Percentiles rank a stretch among this genome's conserved stretches.
Evolutionary conservation across 2,113 vertebrate species (phyloP).

Genomic region (Notechis scutatus): DNA sequence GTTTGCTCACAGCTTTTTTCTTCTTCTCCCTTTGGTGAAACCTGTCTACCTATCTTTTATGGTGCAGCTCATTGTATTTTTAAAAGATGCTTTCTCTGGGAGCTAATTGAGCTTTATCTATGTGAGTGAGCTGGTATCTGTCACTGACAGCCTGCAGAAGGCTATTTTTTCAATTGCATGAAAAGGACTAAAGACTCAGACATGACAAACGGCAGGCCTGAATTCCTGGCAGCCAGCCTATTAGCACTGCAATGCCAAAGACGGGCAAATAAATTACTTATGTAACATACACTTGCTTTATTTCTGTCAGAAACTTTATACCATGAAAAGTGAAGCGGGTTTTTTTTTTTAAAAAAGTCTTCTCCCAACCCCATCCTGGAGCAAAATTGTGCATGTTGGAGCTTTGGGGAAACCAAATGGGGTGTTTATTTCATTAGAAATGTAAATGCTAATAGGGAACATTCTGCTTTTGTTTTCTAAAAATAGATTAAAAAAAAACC

Average conservation of each 20-base stretch:
- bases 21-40: neutral
- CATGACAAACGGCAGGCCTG: slow-evolving; percentile 59
- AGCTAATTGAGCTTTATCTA: slow-evolving; percentile 65
- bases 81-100: slow-evolving; percentile 57
- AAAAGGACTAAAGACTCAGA: slow-evolving; percentile 63
- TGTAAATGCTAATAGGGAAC: slow-evolving; percentile 42
- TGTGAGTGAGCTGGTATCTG: slow-evolving; percentile 57
- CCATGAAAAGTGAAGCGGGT: slow-evolving; percentile 56
- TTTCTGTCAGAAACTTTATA: slow-evolving; percentile 53
- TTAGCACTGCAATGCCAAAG: slow-evolving; percentile 56
- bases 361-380: neutral
- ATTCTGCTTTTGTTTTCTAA: slow-evolving; percentile 43
- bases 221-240: slow-evolving; percentile 63
- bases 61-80: slow-evolving; percentile 55
- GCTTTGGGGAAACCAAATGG: slow-evolving; percentile 50
- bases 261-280: slow-evolving; percentile 65
- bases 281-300: slow-evolving; percentile 50
- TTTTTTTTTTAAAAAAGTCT: slow-evolving; percentile 15
- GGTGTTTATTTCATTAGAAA: slow-evolving; percentile 57
- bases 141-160: slow-evolving; percentile 67
- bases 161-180: slow-evolving; percentile 63
- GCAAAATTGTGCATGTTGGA: slow-evolving; percentile 27
- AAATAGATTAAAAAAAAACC: slow-evolving; percentile 39
- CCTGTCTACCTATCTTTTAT: slow-evolving; percentile 48
- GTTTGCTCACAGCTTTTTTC: slow-evolving; percentile 38